These are phyloP conservation scores for Holothuria leucospilota DNA, from an alignment of 53 echinoderm and acorn worm species.

Conservation along the genomic window DNA sequence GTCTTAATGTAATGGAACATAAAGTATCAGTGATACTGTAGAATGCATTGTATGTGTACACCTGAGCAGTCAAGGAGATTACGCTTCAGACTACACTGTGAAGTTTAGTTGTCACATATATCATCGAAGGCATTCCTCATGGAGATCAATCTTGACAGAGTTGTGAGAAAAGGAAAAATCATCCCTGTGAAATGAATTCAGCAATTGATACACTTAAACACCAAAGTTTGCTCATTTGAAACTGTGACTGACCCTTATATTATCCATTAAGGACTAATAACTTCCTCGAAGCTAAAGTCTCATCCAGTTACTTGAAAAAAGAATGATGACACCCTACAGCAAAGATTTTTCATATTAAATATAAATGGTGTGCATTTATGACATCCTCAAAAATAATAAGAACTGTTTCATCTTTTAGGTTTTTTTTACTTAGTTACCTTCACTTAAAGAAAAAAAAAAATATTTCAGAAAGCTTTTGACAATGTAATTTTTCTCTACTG, in stretches of 20 bases:
- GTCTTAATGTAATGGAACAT: too few relatives aligned
- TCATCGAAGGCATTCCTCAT: conserved; percentile 4
- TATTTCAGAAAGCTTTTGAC: neutral
- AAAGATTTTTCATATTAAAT: conserved; percentile 11
- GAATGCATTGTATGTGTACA: too few relatives aligned
- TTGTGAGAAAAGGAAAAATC: conserved; percentile 19
- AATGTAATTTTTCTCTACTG: neutral
- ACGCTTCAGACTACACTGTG: too few relatives aligned
- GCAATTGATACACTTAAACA: conserved; percentile 49
- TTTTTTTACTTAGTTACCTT: conserved; percentile 19
- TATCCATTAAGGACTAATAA: conserved; percentile 50
- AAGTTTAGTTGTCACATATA: neutral
- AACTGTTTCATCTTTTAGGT: conserved; percentile 17
- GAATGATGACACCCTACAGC: conserved; percentile 2
- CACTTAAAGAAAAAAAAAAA: conserved; percentile 28
- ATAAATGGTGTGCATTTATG: conserved; percentile 42
- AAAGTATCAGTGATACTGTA: too few relatives aligned
- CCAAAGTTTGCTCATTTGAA: conserved; percentile 33
- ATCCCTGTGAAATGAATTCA: conserved; percentile 1
- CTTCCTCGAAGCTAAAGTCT: conserved; percentile 25
- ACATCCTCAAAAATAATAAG: conserved; percentile 26
- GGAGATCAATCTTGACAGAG: conserved; percentile 34
- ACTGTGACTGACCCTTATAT: conserved; percentile 46
- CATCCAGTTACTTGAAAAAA: conserved; percentile 17
- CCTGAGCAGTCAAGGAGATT: too few relatives aligned